Conservation (phyloP, 2,113 vertebrate genomes). For the Nasalis larvatus region DNA sequence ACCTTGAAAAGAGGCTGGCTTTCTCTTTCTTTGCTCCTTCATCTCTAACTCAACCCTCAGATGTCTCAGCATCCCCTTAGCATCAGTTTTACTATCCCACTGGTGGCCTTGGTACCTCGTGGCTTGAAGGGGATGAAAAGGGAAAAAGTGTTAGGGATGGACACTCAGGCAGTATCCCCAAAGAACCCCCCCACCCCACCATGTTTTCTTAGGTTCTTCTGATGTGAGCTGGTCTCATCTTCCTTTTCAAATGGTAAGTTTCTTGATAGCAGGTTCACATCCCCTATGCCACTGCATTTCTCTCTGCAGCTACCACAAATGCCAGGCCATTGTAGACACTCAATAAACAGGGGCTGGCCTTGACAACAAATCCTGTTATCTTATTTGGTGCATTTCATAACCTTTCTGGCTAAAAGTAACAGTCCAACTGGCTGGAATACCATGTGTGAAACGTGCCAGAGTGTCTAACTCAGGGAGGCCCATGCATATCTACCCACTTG, state of each 20-base stretch:
- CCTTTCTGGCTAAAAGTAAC: background rate
- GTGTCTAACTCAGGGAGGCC: background rate
- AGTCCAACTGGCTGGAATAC: background rate
- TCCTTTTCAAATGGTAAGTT: background rate
- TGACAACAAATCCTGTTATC: background rate
- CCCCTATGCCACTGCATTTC: background rate
- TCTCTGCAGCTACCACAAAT: background rate
- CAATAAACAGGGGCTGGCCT: background rate
- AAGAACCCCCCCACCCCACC: too few species aligned
- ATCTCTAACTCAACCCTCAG: background rate
- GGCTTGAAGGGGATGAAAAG: background rate
- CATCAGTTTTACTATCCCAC: background rate
- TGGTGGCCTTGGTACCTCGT: background rate
- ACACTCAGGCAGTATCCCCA: background rate
- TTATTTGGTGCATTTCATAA: background rate
- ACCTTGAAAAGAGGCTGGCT: background rate
- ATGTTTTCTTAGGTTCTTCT: background rate
- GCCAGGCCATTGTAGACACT: background rate
- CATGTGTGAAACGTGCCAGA: background rate
- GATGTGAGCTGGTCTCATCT: background rate
- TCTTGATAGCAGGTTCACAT: background rate
- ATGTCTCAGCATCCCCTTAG: background rate
- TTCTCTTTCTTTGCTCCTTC: background rate
- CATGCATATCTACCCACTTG: background rate
- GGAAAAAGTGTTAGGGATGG: background rate